Percentiles rank a stretch among this genome's conserved stretches.
phyloP scores from a whole-genome alignment of 2,888 invertebrate genomes.

The Nephrotoma flavescens region DNA sequence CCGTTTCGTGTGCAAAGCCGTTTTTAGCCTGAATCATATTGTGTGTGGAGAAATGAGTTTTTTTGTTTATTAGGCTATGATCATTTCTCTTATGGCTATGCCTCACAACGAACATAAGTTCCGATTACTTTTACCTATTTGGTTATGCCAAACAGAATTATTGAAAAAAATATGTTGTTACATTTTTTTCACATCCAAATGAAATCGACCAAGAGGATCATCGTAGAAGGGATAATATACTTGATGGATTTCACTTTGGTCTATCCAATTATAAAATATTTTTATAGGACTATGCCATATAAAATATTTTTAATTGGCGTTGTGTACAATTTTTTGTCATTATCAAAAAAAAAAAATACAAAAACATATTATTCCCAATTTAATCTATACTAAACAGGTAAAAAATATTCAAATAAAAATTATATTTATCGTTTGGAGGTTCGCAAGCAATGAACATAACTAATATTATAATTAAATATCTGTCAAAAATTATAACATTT shows the following conservation, averaged over 20 bases:
- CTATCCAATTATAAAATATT: not conserved
- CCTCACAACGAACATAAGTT: constrained; percentile 24
- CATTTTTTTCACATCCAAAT: not conserved
- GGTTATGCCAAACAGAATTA: not conserved
- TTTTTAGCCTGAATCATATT: not conserved
- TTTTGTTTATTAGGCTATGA: constrained; percentile 23
- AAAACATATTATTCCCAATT: constrained; percentile 6
- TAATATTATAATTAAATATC: constrained; percentile 10
- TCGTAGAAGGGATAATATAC: not conserved
- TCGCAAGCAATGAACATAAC: constrained; percentile 33
- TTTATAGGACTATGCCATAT: not conserved
- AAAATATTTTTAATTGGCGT: not conserved
- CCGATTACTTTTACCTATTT: constrained; percentile 16
- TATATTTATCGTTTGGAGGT: constrained; percentile 24
- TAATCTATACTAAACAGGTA: not conserved
- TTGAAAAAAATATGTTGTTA: constrained; percentile 3
- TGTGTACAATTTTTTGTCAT: not conserved
- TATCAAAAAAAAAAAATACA: not conserved
- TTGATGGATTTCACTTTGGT: not conserved
- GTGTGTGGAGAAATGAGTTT: not conserved
- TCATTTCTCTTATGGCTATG: constrained; percentile 27
- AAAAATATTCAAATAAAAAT: constrained; percentile 1
- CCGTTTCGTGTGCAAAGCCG: not conserved
- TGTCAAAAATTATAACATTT: not conserved
- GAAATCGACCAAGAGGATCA: not conserved